Base-by-base conservation (phyloP, 2,113 vertebrate species). In the Xiphorhynchus elegans region DNA sequence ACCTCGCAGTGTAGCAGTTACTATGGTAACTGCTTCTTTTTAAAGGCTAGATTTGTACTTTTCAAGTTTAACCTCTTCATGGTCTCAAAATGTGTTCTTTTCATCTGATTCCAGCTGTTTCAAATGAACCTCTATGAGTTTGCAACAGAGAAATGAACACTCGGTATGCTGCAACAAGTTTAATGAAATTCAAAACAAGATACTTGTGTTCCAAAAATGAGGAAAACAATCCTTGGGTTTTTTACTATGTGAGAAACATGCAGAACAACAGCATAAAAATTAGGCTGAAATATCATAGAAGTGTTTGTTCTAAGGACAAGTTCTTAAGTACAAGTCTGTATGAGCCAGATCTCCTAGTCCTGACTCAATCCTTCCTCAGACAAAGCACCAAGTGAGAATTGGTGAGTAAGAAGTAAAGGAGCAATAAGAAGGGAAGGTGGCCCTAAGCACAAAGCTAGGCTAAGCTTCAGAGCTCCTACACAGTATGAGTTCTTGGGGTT, bases 1-100 rank as follows among this genome's bases (percentile, higher is more conserved):
- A 84, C 84, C 80, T 88, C 79, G 63, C 55, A 86, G 73, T 77
- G 80, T 31, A 96, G 75, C 25, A 15, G 84, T 96, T 97, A 62
- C 94, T 66, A 97, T 91, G 89, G 93, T 14, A 94, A 96, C 94
- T 64, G 62, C 74, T 91, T 53, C 90, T 97, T 98, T 97, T 96
- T 96, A 90, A 91, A 95, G 90, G 88, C 91, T 73, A 73, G 46
- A 72, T 66, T 87, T 72, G 47, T 93, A 95, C 60, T 80, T 92
- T 95, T 87, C 84, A 69, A 83, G 67, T 94, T 97, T 97, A 98
- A 98, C 96, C 76, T 84, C 80, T 95, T 94, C 84, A 8, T 89
- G 53, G 59, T 44, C 56, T 93, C 84, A 70, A 67, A 90, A 84
- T 50, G 64, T 53, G 33, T 77, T 80, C 69, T 95, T 91, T 93